phyloP scores from a whole-genome alignment of 2,888 invertebrate genomes.

The Drosophila quasianomalipes region DNA sequence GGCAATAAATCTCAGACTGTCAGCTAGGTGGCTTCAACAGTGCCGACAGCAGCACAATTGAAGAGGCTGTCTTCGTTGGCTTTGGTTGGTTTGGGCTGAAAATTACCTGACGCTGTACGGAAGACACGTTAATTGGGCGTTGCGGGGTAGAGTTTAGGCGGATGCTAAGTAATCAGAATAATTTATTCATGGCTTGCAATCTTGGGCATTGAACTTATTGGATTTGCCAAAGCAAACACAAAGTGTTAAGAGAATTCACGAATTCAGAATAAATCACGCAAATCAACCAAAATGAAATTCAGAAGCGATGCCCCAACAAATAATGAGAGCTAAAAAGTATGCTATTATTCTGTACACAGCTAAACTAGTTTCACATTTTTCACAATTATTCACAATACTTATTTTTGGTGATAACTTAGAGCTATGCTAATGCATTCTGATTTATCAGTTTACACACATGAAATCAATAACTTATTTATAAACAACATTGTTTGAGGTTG shows the following conservation, averaged over 20 bases:
- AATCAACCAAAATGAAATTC: not conserved
- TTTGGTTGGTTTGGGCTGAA: constrained; percentile 28
- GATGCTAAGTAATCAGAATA: constrained; percentile 56
- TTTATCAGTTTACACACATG: not conserved
- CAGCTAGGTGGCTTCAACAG: constrained; percentile 49
- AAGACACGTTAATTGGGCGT: constrained; percentile 56
- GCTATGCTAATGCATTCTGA: not conserved
- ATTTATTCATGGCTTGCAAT: constrained; percentile 47
- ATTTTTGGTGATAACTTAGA: not conserved
- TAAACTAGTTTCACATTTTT: not conserved
- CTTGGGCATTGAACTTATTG: constrained; percentile 50
- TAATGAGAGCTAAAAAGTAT: not conserved
- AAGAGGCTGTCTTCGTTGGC: constrained; percentile 19
- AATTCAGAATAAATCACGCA: not conserved
- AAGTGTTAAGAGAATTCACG: not conserved
- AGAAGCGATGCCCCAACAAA: not conserved
- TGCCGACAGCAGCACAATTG: constrained; percentile 34
- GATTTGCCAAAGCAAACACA: constrained; percentile 18
- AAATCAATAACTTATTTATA: not conserved
- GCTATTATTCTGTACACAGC: not conserved
- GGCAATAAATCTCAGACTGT: constrained; percentile 74
- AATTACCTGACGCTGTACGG: constrained; percentile 55
- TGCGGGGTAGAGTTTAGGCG: not conserved
- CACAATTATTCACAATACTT: not conserved
- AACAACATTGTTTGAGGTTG: not conserved